Conservation (phyloP, 2,888 invertebrate species). For the Biston betularia region DNA sequence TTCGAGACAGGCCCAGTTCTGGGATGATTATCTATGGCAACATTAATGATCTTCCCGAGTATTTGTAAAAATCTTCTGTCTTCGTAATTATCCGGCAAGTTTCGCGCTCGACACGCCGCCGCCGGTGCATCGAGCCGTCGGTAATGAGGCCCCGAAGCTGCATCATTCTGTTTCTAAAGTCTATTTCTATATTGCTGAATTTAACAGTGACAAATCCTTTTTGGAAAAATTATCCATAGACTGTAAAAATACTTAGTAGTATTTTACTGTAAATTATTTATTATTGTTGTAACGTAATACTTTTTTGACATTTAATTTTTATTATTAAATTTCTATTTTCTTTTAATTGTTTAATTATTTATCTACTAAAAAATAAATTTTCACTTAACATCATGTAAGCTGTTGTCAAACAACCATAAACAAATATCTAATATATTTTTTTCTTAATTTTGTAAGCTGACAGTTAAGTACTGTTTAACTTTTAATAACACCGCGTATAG, state of each 20-base stretch:
- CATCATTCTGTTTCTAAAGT: background rate
- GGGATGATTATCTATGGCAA: background rate
- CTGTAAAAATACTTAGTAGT: too few relatives aligned
- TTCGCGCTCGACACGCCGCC: constrained; percentile 47
- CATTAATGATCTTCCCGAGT: constrained; percentile 4
- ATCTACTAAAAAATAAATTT: too few relatives aligned
- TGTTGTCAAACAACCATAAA: too few relatives aligned
- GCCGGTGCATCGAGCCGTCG: constrained; percentile 47
- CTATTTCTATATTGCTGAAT: background rate
- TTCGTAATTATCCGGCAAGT: constrained; percentile 62
- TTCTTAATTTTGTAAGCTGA: background rate
- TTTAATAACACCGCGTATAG: background rate
- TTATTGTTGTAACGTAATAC: background rate
- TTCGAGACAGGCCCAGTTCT: too few relatives aligned
- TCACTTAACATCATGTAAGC: too few relatives aligned
- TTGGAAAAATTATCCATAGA: too few relatives aligned
- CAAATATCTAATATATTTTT: too few relatives aligned
- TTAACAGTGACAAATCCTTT: too few relatives aligned
- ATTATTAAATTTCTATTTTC: too few relatives aligned
- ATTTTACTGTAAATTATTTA: background rate
- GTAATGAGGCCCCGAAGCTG: constrained; percentile 61
- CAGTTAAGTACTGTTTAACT: background rate
- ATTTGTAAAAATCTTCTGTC: constrained; percentile 31
- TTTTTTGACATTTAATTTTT: background rate
- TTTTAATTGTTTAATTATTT: too few relatives aligned